Evolutionary conservation across 2,888 invertebrate species (phyloP).

Genomic region (Artemia sinica): DNA sequence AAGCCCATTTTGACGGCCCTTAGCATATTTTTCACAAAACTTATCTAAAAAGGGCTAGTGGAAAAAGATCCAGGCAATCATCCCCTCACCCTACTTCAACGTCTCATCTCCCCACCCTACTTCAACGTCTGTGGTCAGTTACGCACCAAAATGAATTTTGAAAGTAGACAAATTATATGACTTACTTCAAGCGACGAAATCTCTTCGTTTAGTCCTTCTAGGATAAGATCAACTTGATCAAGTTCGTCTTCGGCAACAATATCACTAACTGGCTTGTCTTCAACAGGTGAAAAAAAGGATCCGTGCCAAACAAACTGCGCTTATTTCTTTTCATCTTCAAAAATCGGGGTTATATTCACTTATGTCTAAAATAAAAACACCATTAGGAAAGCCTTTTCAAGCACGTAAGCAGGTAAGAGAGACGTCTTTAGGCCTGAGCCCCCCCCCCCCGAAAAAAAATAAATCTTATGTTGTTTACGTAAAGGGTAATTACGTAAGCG

Average conservation of each 20-base stretch:
- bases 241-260: slow-evolving; percentile 26
- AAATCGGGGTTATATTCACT: slow-evolving; percentile 24
- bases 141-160: not conserved
- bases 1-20: too few species aligned
- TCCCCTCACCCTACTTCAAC: not conserved
- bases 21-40: too few species aligned
- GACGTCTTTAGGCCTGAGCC: too few species aligned
- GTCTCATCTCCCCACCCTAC: too few species aligned
- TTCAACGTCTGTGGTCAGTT: not conserved
- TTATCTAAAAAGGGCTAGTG: too few species aligned
- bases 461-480: too few species aligned
- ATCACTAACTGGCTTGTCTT: slow-evolving; percentile 29
- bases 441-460: too few species aligned
- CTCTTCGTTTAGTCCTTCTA: slow-evolving; percentile 40
- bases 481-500: too few species aligned
- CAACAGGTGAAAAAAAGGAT: slow-evolving; percentile 12
- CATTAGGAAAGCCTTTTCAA: too few species aligned
- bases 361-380: not conserved
- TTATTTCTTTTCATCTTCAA: slow-evolving; percentile 20
- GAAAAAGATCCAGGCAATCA: too few species aligned
- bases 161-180: not conserved
- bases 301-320: not conserved
- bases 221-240: slow-evolving; percentile 27
- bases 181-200: slow-evolving; percentile 42
- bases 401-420: too few species aligned